These are phyloP conservation scores for Micropoecilia bifurca DNA, from an alignment of 2,797 vertebrate genomes.

Conservation along the genomic window DNA sequence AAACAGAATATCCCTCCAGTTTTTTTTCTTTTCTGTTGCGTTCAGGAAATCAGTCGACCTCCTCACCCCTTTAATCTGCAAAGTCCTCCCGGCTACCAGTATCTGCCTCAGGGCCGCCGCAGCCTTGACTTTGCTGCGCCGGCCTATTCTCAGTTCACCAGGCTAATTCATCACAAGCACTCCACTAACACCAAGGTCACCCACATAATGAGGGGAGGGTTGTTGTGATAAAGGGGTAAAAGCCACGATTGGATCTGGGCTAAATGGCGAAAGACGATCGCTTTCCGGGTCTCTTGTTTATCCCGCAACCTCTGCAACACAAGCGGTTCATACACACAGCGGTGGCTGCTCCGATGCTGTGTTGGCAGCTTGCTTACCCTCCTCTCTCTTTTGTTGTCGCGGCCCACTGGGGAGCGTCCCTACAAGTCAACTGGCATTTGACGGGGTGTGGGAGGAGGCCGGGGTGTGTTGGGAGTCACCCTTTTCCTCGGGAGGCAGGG, in stretches of 20 bases:
- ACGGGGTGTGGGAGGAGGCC: conserved; percentile 53
- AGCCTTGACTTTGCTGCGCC: conserved; percentile 66
- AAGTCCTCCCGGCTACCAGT: conserved; percentile 28
- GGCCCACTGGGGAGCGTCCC: conserved; percentile 67
- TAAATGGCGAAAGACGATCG: conserved; percentile 42
- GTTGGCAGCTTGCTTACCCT: conserved; percentile 57
- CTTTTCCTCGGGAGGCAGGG: conserved; percentile 69
- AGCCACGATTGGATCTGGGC: conserved; percentile 65
- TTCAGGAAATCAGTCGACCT: conserved; percentile 36
- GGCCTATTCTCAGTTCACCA: conserved; percentile 51
- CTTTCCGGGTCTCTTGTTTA: conserved; percentile 43
- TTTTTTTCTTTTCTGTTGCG: conserved; percentile 23
- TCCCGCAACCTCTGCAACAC: conserved; percentile 45
- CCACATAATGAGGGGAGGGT: conserved; percentile 69
- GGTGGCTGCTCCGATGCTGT: conserved; percentile 21
- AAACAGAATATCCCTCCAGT: conserved; percentile 4
- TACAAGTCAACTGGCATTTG: conserved; percentile 76
- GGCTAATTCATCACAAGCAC: conserved; percentile 74
- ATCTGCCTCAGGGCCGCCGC: conserved; percentile 31
- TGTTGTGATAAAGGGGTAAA: conserved; percentile 64
- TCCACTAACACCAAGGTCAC: conserved; percentile 59
- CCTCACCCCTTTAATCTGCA: conserved; percentile 27
- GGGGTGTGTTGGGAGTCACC: conserved; percentile 68
- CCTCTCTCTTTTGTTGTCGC: conserved; percentile 62
- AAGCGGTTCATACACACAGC: background rate